These are phyloP conservation scores for Lepidotrigona ventralis DNA, from an alignment of 1,140 invertebrate genomes.

Conservation along the genomic window DNA sequence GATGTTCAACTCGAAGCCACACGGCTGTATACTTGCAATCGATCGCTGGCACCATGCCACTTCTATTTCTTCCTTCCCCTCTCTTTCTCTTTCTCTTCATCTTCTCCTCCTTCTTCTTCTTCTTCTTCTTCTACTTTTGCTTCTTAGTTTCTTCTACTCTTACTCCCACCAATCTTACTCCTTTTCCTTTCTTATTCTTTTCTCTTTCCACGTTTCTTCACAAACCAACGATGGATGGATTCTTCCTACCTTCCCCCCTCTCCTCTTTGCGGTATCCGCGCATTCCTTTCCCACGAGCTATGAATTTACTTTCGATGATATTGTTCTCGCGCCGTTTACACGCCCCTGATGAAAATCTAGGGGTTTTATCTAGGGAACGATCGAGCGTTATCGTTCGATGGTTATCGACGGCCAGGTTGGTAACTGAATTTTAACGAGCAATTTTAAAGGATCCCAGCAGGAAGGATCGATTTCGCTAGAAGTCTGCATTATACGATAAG, in stretches of 20 bases:
- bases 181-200: neutral
- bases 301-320: conserved; percentile 67
- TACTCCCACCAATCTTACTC: neutral
- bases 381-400: conserved; percentile 29
- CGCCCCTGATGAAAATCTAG: conserved; percentile 46
- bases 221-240: conserved; percentile 6
- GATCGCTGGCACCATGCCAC: conserved; percentile 65
- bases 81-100: neutral
- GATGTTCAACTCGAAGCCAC: conserved; percentile 54
- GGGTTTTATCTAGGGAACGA: conserved; percentile 22
- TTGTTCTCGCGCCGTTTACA: conserved; percentile 43
- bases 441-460: neutral
- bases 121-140: neutral
- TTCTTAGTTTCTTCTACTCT: neutral
- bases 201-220: neutral
- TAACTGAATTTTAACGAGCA: conserved; percentile 46
- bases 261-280: conserved; percentile 23
- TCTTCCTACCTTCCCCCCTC: no score
- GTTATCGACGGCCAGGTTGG: conserved; percentile 1
- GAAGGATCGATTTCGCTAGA: neutral
- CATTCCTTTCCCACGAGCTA: conserved; percentile 68
- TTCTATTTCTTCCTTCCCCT: conserved; percentile 17
- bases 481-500: neutral
- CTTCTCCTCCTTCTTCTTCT: neutral
- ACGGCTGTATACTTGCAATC: conserved; percentile 57